Conservation (phyloP, 2,888 invertebrate species). For the Candidula unifasciata region DNA sequence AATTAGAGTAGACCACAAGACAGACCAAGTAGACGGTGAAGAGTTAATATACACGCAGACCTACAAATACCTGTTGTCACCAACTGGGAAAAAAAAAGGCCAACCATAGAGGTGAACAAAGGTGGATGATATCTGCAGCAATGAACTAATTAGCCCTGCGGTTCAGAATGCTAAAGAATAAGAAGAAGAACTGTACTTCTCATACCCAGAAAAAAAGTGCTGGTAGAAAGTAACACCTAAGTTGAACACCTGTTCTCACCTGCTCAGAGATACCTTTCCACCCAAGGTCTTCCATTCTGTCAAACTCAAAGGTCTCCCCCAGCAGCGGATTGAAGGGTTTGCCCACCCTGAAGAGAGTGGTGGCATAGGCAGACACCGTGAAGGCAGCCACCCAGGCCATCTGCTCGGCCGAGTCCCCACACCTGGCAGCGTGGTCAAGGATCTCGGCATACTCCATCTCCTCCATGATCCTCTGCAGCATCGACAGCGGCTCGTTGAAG, state of each 20-base stretch:
- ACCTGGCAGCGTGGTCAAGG: slow-evolving; percentile 90
- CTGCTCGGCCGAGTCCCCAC: slow-evolving; percentile 92
- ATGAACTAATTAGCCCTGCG: too few species aligned
- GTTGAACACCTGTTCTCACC: slow-evolving; percentile 78
- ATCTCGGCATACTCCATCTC: slow-evolving; percentile 97
- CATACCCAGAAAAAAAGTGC: too few species aligned
- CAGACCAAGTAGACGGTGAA: too few species aligned
- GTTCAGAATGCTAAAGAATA: too few species aligned
- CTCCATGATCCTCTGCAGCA: slow-evolving; percentile 97
- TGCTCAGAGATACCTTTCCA: slow-evolving; percentile 97
- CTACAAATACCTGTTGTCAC: too few species aligned
- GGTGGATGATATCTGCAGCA: too few species aligned
- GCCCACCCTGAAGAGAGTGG: slow-evolving; percentile 85
- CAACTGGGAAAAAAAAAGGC: too few species aligned
- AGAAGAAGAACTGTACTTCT: too few species aligned
- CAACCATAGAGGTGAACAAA: too few species aligned
- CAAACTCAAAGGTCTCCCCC: slow-evolving; percentile 98
- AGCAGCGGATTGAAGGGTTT: slow-evolving; percentile 98
- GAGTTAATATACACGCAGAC: too few species aligned
- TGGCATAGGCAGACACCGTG: slow-evolving; percentile 84
- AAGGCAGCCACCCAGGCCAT: slow-evolving; percentile 97
- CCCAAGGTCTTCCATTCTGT: slow-evolving; percentile 94
- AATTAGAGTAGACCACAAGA: too few species aligned
- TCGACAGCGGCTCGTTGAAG: slow-evolving; percentile 98
- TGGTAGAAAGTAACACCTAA: too few species aligned